Evolutionary conservation across 2,113 vertebrate genomes (phyloP).

Genomic region (Malaclemys terrapin): DNA sequence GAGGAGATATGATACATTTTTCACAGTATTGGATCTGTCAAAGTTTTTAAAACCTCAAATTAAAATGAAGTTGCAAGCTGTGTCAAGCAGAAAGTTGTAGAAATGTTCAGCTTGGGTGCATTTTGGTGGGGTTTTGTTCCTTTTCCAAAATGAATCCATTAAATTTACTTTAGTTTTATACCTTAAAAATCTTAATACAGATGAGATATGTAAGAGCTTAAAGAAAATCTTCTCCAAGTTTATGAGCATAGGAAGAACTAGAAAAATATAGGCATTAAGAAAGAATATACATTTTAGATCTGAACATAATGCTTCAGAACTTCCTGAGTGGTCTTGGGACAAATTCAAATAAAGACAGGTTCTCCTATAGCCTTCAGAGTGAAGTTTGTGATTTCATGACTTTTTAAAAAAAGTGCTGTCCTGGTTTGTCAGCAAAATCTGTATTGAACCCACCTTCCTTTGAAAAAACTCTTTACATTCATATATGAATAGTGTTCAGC

Average conservation of each 20-base stretch:
- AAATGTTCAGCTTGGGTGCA: not conserved
- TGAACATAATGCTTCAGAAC: not conserved
- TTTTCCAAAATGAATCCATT: slow-evolving; percentile 56
- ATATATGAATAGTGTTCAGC: not conserved
- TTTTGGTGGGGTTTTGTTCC: slow-evolving; percentile 4
- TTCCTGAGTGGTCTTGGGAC: not conserved
- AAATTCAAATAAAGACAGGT: slow-evolving; percentile 12
- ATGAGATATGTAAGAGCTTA: slow-evolving; percentile 59
- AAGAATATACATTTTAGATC: slow-evolving; percentile 31
- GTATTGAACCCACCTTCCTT: not conserved
- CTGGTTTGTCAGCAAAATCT: not conserved
- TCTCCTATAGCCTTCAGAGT: not conserved
- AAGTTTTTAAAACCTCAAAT: not conserved
- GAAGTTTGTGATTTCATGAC: not conserved
- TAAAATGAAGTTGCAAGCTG: slow-evolving; percentile 31
- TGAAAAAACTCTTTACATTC: not conserved
- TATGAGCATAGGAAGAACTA: slow-evolving; percentile 36
- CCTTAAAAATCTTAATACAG: slow-evolving; percentile 63
- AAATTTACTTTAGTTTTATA: slow-evolving; percentile 47
- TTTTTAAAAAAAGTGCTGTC: not conserved
- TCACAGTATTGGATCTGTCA: not conserved
- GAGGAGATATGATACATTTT: not conserved
- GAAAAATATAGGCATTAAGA: not conserved
- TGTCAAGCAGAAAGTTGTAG: not conserved
- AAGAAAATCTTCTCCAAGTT: slow-evolving; percentile 68